Percentiles rank a stretch among this genome's conserved stretches.
Evolutionary conservation across 2,113 vertebrate species (phyloP).

Genomic region (Platichthys flesus): DNA sequence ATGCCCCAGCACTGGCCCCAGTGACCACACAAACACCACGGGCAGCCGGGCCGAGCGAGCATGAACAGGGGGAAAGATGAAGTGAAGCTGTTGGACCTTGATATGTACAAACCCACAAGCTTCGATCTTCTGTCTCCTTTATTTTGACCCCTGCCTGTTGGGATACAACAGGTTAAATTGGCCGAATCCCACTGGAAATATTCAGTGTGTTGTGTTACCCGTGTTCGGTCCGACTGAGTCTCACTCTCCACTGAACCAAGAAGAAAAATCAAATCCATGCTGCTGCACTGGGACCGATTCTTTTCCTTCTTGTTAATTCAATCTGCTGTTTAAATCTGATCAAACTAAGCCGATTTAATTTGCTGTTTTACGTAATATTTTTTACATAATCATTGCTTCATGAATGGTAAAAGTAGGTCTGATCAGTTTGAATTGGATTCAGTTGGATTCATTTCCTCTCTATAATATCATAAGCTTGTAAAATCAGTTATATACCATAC

Average conservation of each 20-base stretch:
- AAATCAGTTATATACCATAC: slow-evolving; percentile 38
- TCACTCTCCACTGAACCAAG: slow-evolving; percentile 17
- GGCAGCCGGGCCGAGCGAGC: not conserved
- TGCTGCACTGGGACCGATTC: slow-evolving; percentile 11
- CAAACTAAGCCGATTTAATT: slow-evolving; percentile 30
- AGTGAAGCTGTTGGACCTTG: slow-evolving; percentile 12
- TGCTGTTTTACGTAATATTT: slow-evolving; percentile 11
- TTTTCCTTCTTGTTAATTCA: slow-evolving; percentile 22
- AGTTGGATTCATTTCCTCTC: slow-evolving; percentile 25
- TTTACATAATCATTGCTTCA: slow-evolving; percentile 13
- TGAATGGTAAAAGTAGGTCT: slow-evolving; percentile 26
- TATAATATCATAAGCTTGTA: slow-evolving; percentile 29
- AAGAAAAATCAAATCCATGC: slow-evolving; percentile 30
- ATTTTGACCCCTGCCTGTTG: slow-evolving; percentile 32
- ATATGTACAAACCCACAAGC: slow-evolving; percentile 28
- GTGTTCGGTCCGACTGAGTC: slow-evolving; percentile 11
- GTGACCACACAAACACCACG: slow-evolving; percentile 8
- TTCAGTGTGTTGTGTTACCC: slow-evolving; percentile 29
- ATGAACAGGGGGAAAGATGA: slow-evolving; percentile 13
- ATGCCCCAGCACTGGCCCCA: not conserved
- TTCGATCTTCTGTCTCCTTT: slow-evolving; percentile 49
- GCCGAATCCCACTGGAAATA: slow-evolving; percentile 43
- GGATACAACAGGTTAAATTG: slow-evolving; percentile 35
- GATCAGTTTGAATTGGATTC: slow-evolving; percentile 50
- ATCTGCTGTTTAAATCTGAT: slow-evolving; percentile 29